These are phyloP conservation scores for Hybognathus amarus DNA, from an alignment of 2,797 vertebrate genomes.

Conservation along the genomic window DNA sequence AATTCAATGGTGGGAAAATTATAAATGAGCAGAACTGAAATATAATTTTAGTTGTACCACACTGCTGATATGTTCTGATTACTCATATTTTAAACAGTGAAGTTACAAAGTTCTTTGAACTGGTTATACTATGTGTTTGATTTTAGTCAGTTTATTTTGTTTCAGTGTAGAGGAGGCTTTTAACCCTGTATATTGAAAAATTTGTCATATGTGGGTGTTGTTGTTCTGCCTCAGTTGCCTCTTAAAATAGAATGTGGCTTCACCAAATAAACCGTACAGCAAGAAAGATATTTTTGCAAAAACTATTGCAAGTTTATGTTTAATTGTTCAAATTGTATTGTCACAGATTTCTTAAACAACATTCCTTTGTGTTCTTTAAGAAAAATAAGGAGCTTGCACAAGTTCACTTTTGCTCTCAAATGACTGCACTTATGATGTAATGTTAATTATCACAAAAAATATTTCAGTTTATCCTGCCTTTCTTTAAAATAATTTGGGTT, in stretches of 20 bases:
- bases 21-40: slow-evolving; percentile 60
- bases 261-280: not conserved
- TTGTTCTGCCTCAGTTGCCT: slow-evolving; percentile 1
- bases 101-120: slow-evolving; percentile 38
- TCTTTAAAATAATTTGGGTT: not conserved
- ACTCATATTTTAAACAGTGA: slow-evolving; percentile 43
- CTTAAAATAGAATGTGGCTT: slow-evolving; percentile 45
- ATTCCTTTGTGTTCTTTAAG: not conserved
- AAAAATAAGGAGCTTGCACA: not conserved
- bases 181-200: slow-evolving; percentile 50
- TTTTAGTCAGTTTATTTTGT: slow-evolving; percentile 39
- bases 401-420: not conserved
- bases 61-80: slow-evolving; percentile 56
- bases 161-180: slow-evolving; percentile 16
- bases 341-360: not conserved
- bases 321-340: not conserved
- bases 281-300: no score
- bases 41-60: slow-evolving; percentile 36
- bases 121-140: slow-evolving; percentile 44
- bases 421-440: not conserved
- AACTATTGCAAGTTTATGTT: not conserved
- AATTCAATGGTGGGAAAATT: slow-evolving; percentile 68
- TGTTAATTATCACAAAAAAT: not conserved
- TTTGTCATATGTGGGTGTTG: slow-evolving; percentile 25
- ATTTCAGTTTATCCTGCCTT: not conserved